Percentiles rank a stretch among this genome's conserved stretches.
These are phyloP conservation scores for Lagodon rhomboides DNA, from an alignment of 2,797 vertebrate genomes.

Conservation along the genomic window DNA sequence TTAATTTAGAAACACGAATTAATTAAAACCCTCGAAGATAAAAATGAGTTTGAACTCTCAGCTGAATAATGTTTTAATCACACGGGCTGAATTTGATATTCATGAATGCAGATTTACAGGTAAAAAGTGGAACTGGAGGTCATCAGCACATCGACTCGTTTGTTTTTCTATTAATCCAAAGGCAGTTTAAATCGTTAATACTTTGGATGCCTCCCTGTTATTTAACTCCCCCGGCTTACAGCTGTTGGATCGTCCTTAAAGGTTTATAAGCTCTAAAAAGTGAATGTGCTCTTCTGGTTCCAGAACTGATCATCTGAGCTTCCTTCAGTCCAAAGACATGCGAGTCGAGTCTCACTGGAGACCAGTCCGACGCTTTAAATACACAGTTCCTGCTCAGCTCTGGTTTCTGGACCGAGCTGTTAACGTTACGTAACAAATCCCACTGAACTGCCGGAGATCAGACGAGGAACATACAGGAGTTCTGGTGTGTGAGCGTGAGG, in stretches of 20 bases:
- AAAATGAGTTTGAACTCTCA: neutral
- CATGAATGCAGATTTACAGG: neutral
- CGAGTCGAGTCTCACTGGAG: neutral
- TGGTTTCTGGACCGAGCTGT: neutral
- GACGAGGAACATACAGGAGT: conserved; percentile 8
- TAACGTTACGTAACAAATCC: neutral
- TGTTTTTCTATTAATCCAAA: too few relatives aligned
- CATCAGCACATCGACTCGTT: neutral
- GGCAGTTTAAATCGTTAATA: neutral
- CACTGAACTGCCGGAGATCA: neutral
- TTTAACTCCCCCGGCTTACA: neutral
- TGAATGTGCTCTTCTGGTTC: neutral
- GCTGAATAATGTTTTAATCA: neutral
- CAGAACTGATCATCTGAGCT: neutral
- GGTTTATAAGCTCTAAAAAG: neutral
- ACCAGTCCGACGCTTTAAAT: too few relatives aligned
- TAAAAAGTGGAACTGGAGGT: neutral
- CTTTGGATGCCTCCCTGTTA: neutral
- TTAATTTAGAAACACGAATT: neutral
- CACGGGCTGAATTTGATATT: neutral
- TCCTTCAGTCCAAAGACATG: neutral
- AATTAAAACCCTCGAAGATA: neutral
- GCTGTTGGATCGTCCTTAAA: neutral
- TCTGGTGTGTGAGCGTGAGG: conserved; percentile 17
- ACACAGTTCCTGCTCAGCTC: neutral